These are phyloP conservation scores for Falco berigora DNA, from an alignment of 2,797 vertebrate genomes.

Conservation along the genomic window DNA sequence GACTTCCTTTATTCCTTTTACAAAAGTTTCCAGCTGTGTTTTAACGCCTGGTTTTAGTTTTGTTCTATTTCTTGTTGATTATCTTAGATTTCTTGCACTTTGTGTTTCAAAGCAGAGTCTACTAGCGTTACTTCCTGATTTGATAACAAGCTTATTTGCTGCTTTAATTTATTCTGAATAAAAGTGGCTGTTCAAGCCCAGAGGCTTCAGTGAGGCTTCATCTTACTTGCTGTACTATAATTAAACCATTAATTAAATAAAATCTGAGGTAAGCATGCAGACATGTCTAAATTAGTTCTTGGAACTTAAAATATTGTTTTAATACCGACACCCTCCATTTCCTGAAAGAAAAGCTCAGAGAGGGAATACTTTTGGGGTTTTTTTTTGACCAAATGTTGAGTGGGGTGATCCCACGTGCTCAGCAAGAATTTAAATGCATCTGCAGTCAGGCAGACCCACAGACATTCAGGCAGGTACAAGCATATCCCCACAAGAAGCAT, in stretches of 20 bases:
- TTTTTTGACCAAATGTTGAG: neutral
- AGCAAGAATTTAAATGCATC: neutral
- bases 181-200: neutral
- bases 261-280: neutral
- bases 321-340: neutral
- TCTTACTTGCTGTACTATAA: neutral
- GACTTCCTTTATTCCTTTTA: neutral
- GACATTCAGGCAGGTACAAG: accelerated
- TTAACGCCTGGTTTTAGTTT: neutral
- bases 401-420: neutral
- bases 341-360: neutral
- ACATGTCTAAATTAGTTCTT: neutral
- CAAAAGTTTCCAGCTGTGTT: neutral
- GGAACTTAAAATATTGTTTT: neutral
- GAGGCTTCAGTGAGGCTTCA: neutral
- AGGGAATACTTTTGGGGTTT: accelerated
- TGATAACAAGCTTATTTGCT: neutral
- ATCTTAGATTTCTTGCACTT: neutral
- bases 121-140: neutral
- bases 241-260: neutral
- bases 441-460: neutral
- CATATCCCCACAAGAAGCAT: neutral
- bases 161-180: neutral
- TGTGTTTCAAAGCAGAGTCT: neutral
- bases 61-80: neutral